Evolutionary conservation across 2,113 vertebrate genomes (phyloP).

Genomic region (Vanacampus margaritifer): DNA sequence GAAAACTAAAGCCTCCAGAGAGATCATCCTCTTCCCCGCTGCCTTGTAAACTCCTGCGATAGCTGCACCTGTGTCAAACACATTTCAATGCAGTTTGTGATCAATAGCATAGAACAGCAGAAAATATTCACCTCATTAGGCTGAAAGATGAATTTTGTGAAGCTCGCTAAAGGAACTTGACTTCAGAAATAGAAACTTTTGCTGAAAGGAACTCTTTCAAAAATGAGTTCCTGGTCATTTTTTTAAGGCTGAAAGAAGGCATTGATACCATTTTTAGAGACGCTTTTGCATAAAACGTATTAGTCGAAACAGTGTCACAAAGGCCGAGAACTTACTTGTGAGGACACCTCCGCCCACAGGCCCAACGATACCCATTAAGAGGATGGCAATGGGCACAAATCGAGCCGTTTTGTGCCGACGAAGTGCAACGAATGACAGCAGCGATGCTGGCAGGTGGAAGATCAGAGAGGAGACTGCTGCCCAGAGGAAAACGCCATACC

Average conservation of each 20-base stretch:
- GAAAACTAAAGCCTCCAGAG: slow-evolving; percentile 86
- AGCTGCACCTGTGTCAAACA: slow-evolving; percentile 80
- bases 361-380: slow-evolving; percentile 92
- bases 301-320: neutral
- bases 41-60: slow-evolving; percentile 96
- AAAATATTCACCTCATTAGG: neutral
- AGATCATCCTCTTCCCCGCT: slow-evolving; percentile 91
- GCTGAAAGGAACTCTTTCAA: too few relatives aligned
- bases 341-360: slow-evolving; percentile 90
- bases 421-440: slow-evolving; percentile 86
- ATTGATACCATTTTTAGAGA: too few relatives aligned
- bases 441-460: slow-evolving; percentile 87
- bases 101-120: neutral
- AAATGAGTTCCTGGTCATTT: too few relatives aligned
- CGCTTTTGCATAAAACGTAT: too few relatives aligned
- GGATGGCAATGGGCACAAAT: slow-evolving; percentile 89
- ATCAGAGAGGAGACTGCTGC: slow-evolving; percentile 88
- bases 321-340: slow-evolving; percentile 81
- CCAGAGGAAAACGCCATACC: slow-evolving; percentile 97
- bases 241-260: too few relatives aligned
- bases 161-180: too few relatives aligned
- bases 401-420: slow-evolving; percentile 88
- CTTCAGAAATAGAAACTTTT: too few relatives aligned
- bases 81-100: neutral
- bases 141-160: too few relatives aligned